Conservation (phyloP, 2,888 invertebrate genomes). For the Amblyteles armatorius region DNA sequence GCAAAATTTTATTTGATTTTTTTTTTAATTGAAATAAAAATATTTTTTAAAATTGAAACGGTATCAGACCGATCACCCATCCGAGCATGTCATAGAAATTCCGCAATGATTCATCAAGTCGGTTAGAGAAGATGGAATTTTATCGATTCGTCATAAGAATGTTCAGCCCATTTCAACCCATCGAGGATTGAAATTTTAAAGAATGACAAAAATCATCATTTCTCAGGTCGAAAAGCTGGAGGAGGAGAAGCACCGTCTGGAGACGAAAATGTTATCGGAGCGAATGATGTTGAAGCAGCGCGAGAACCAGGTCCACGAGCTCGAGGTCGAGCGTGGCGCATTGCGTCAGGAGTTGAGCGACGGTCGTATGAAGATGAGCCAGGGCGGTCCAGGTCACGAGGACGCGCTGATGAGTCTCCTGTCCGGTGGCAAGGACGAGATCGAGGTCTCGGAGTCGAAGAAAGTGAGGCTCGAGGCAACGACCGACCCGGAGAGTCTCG, state of each 20-base stretch:
- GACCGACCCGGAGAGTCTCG: constrained; percentile 69
- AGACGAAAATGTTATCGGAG: constrained; percentile 73
- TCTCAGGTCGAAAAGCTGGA: constrained; percentile 77
- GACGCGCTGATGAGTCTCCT: constrained; percentile 69
- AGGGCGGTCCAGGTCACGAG: constrained; percentile 69
- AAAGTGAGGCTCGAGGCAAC: constrained; percentile 80
- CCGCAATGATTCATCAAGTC: too few species aligned
- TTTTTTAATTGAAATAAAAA: too few species aligned
- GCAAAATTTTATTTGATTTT: too few species aligned
- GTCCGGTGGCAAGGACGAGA: constrained; percentile 77
- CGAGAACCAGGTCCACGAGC: constrained; percentile 72
- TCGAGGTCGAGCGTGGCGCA: constrained; percentile 73
- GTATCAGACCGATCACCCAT: too few species aligned
- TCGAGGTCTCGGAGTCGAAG: constrained; percentile 81
- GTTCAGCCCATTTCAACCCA: too few species aligned
- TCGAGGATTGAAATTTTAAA: not conserved
- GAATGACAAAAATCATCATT: not conserved
- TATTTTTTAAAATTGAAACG: too few species aligned
- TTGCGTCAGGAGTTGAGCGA: constrained; percentile 76
- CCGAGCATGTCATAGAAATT: too few species aligned
- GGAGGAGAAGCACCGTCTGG: constrained; percentile 75
- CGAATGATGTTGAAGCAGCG: constrained; percentile 72
- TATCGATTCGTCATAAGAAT: too few species aligned
- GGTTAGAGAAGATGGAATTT: too few species aligned
- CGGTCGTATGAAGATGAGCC: constrained; percentile 75